Conservation (phyloP, 2,113 vertebrate genomes). For the Phycodurus eques region DNA sequence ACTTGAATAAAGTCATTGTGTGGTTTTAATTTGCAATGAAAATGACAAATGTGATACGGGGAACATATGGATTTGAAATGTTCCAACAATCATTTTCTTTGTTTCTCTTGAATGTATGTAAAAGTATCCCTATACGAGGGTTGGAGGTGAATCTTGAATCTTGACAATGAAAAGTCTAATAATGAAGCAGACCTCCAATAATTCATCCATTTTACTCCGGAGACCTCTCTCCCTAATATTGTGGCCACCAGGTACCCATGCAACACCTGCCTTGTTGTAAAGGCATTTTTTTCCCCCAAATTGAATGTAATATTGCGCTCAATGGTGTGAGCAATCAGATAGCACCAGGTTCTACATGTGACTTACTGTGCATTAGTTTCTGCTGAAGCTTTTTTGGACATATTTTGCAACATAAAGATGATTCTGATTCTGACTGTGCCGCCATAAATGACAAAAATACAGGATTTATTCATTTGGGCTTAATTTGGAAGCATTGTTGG, state of each 20-base stretch:
- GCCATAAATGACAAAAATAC: too few species aligned
- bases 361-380: constrained; percentile 32
- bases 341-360: constrained; percentile 42
- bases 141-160: constrained; percentile 44
- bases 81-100: constrained; percentile 23
- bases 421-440: too few species aligned
- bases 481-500: too few species aligned
- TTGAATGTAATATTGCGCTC: constrained; percentile 56
- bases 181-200: constrained; percentile 53
- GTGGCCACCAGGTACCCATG: constrained; percentile 51
- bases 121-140: constrained; percentile 29
- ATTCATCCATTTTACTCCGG: constrained; percentile 55
- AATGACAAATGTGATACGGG: not conserved
- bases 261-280: constrained; percentile 50
- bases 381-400: not conserved
- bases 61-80: not conserved
- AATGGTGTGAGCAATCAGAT: constrained; percentile 41
- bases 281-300: constrained; percentile 46
- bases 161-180: constrained; percentile 69
- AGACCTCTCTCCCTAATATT: constrained; percentile 35
- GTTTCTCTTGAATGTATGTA: constrained; percentile 7
- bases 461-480: too few species aligned
- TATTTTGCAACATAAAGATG: too few species aligned
- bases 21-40: not conserved
- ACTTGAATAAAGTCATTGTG: not conserved